These are phyloP conservation scores for Xestia sexstrigata DNA, from an alignment of 2,888 invertebrate species.

Conservation along the genomic window DNA sequence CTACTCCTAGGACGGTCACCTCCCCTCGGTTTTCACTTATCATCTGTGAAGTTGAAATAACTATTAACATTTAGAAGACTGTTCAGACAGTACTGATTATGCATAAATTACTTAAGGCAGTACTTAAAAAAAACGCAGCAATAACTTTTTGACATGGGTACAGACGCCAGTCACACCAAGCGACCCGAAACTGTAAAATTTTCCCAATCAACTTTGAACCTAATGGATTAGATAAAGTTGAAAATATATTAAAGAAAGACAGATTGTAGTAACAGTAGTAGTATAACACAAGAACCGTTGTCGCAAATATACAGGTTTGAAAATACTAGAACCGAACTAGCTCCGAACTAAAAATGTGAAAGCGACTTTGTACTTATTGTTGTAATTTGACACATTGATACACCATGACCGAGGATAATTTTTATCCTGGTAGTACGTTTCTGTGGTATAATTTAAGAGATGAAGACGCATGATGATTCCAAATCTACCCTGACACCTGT, in stretches of 20 bases:
- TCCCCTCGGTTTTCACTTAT: conserved; percentile 83
- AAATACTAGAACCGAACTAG: neutral
- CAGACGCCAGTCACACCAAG: no score
- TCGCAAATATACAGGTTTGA: neutral
- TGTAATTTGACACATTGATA: neutral
- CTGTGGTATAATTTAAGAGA: neutral
- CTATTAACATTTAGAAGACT: neutral
- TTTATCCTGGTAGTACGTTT: neutral
- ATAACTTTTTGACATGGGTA: no score
- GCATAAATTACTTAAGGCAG: no score
- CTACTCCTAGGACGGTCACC: conserved; percentile 80
- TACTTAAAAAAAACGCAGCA: no score
- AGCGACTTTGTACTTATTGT: neutral
- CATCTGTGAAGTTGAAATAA: conserved; percentile 78
- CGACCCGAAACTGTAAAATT: no score
- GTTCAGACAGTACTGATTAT: no score
- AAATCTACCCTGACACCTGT: neutral
- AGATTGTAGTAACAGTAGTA: no score
- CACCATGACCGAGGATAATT: neutral
- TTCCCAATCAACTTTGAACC: no score
- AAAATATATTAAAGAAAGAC: no score
- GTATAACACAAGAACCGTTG: no score
- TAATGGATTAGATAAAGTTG: no score
- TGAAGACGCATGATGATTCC: neutral
- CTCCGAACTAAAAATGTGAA: neutral